Base-by-base conservation (phyloP, 2,113 vertebrate genomes). In the Morone saxatilis region DNA sequence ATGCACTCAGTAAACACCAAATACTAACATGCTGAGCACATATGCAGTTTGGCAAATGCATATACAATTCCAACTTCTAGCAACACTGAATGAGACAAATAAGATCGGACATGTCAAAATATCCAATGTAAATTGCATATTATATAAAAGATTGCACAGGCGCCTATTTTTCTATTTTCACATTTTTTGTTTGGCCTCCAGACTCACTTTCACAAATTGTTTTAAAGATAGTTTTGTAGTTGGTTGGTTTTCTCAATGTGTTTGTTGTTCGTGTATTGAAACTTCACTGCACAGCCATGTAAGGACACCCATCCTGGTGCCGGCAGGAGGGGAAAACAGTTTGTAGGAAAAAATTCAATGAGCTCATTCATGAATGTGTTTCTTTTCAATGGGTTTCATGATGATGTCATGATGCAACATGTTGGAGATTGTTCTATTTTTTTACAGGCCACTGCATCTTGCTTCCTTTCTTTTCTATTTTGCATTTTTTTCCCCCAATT, bases 351-450 rank as follows among this genome's bases (percentile, higher is more conserved):
- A 60, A 74, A 45, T 73, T 50, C 48, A 43, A 4, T 48, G 10
- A 41, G 67, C 17, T 74, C 14, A 14, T 51, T 62, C 61, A 40
- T 7, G 68, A 76, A 69, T 80, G 13, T 47, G 14, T 54, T 11
- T 73, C 45, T 50, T 66, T 51, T 78, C 66, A 59, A 54, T 61
- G 13, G 60, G n/a, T 76, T 51, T 76, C 13, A 51, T 40, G 65
- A 62, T 36, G 70, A 61, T 67, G 17, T 59, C 41, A 47, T 22
- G 14, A 62, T 20, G 48, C 60, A 38, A 40, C 57, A 47, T 40
- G 41, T 66, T 63, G 41, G 38, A 77, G n/a, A 10, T 17, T 14
- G 19, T 22, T 70, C 22, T 47, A 2, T 75, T 59, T 71, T 22
- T 9, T 0, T 40, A 38, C 43, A 54, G 13, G 16, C 41, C 54